Base-by-base conservation (phyloP, 2,797 vertebrate genomes). In the Picus viridis region DNA sequence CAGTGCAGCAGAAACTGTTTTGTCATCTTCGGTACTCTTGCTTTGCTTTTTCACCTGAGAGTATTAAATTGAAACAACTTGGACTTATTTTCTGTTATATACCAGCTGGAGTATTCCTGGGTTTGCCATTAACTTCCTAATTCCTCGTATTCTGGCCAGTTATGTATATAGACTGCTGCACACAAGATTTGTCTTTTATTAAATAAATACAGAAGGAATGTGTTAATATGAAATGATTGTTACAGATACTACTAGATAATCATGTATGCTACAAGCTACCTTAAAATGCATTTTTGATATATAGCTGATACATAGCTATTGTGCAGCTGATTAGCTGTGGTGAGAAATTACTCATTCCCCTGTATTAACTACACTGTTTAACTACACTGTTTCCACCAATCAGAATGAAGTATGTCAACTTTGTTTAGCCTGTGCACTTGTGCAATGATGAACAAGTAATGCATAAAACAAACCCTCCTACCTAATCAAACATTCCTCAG, bases 381-480 rank as follows among this genome's bases (percentile, higher is more conserved):
- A 95, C 89, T 72, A 74, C 86, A 91, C 43, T 84, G 79, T 94
- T 96, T 94, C 90, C 73, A 92, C 94, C 89, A 92, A 96, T 93
- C 92, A 75, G 49, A 47, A 93, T 85, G 91, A 96, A 93, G 95
- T 96, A 97, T 94, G 95, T 87, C 94, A 90, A 80, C 94, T 96
- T 95, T 81, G 96, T 96, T 97, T 96, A 96, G 85, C 91, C 79
- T 84, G 79, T 73, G 80, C 74, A 86, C 95, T 96, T 96, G 92
- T 94, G 76, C 94, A 95, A 79, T 95, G 94, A 97, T 95, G 95
- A 97, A 91, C 94, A 95, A 97, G 95, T 93, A 94, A 95, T 94
- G 95, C 93, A 94, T 91, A 95, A 95, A 97, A 92, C 90, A 95
- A 93, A 93, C 78, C 70, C 91, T 96, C 88, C 49, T 92, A 91